These are phyloP conservation scores for Silurus asotus DNA, from an alignment of 2,113 vertebrate species.

Conservation along the genomic window DNA sequence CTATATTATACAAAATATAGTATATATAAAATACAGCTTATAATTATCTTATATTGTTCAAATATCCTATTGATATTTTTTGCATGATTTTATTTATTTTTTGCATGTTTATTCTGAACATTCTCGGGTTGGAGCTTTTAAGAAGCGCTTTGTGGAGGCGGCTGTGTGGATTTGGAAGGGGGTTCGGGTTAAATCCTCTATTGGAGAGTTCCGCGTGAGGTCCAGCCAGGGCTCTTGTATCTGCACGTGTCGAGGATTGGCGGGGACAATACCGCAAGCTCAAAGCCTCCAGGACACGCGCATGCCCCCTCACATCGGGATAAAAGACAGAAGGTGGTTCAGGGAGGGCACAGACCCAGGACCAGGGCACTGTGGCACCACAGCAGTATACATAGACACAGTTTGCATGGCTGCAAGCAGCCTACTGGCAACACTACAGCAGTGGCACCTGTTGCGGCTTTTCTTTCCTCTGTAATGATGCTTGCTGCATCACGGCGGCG, in stretches of 20 bases:
- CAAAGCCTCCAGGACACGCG: conserved; percentile 55
- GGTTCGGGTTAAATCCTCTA: conserved; percentile 66
- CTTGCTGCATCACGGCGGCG: conserved; percentile 16
- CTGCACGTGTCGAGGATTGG: conserved; percentile 67
- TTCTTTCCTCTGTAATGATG: conserved; percentile 37
- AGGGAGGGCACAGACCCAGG: conserved; percentile 13
- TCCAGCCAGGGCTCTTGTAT: conserved; percentile 64
- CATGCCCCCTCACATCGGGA: conserved; percentile 54
- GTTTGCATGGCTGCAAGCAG: background rate
- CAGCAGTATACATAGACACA: background rate
- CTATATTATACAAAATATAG: background rate
- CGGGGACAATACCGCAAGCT: conserved; percentile 53
- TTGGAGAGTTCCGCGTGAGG: conserved; percentile 67
- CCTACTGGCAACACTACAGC: background rate
- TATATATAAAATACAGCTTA: too few relatives aligned
- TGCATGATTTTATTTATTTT: background rate
- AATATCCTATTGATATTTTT: background rate
- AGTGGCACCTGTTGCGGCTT: conserved; percentile 33
- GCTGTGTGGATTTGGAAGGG: conserved; percentile 58
- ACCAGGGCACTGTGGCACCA: background rate
- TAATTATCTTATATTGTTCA: background rate
- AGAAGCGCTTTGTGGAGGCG: conserved; percentile 51
- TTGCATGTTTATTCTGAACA: background rate
- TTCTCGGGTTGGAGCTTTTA: conserved; percentile 37
- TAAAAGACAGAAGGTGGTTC: conserved; percentile 27